Conservation (phyloP, 2,888 invertebrate genomes). For the Netelia melanura region DNA sequence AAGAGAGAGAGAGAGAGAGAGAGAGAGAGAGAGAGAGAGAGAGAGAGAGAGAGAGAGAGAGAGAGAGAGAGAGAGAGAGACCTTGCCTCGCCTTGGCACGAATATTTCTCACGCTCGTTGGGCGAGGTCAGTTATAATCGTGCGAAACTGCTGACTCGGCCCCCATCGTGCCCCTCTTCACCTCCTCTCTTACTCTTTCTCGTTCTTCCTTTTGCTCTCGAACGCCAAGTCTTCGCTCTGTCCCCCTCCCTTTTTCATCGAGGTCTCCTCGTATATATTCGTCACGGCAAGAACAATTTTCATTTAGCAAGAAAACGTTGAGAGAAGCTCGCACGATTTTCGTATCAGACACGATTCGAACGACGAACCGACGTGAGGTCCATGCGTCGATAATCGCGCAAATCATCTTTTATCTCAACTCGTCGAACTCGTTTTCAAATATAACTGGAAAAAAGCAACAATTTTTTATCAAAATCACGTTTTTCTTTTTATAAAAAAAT, state of each 20-base stretch:
- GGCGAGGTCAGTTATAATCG: constrained; percentile 75
- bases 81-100: constrained; percentile 76
- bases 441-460: neutral
- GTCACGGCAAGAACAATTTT: constrained; percentile 10
- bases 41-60: too few relatives aligned
- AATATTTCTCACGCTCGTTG: constrained; percentile 75
- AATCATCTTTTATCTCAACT: neutral
- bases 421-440: neutral
- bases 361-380: neutral
- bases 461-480: neutral
- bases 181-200: constrained; percentile 11
- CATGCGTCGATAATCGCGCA: neutral
- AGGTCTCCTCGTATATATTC: constrained; percentile 12
- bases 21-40: constrained; percentile 11
- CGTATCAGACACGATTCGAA: neutral
- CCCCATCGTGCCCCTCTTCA: constrained; percentile 56
- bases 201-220: constrained; percentile 5
- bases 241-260: constrained; percentile 23
- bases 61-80: constrained; percentile 59
- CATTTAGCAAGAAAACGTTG: constrained; percentile 7
- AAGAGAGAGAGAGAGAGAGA: too few relatives aligned
- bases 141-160: constrained; percentile 70
- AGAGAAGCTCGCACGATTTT: neutral
- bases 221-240: constrained; percentile 9
- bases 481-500: neutral